phyloP scores from a whole-genome alignment of 2,113 vertebrate genomes.

The Lepisosteus osseus region DNA sequence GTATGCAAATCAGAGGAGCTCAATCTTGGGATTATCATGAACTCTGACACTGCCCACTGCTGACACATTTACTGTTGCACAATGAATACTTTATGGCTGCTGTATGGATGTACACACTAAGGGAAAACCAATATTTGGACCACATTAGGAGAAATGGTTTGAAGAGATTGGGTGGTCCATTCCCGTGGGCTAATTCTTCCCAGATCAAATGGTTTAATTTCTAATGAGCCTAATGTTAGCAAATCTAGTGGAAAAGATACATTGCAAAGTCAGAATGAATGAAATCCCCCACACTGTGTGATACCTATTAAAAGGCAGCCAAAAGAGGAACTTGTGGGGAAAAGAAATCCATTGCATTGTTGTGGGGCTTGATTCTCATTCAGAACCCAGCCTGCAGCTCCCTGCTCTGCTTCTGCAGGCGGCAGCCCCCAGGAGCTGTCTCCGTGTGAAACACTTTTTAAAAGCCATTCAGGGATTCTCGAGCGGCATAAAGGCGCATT shows the following conservation, averaged over 20 bases:
- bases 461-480: too few relatives aligned
- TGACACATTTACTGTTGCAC: conserved; percentile 10
- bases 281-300: neutral
- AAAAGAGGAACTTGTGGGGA: neutral
- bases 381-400: too few relatives aligned
- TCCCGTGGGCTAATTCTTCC: conserved; percentile 31
- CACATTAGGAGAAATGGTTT: conserved; percentile 5
- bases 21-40: conserved; percentile 17
- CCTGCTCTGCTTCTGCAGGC: too few relatives aligned
- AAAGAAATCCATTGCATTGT: neutral
- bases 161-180: conserved; percentile 30
- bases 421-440: too few relatives aligned
- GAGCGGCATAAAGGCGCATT: too few relatives aligned
- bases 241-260: conserved; percentile 16
- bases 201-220: conserved; percentile 37
- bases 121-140: conserved; percentile 22
- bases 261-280: neutral
- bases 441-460: too few relatives aligned
- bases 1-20: conserved; percentile 3
- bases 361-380: neutral
- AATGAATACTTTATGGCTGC: neutral
- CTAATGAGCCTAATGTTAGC: conserved; percentile 25
- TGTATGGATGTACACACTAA: conserved; percentile 2
- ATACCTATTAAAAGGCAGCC: conserved; percentile 1
- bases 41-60: conserved; percentile 13